A percentile compares a stretch with the other conserved stretches of the same genome.
Conservation (phyloP, 1,140 invertebrate genomes). For the Ectropis grisescens region DNA sequence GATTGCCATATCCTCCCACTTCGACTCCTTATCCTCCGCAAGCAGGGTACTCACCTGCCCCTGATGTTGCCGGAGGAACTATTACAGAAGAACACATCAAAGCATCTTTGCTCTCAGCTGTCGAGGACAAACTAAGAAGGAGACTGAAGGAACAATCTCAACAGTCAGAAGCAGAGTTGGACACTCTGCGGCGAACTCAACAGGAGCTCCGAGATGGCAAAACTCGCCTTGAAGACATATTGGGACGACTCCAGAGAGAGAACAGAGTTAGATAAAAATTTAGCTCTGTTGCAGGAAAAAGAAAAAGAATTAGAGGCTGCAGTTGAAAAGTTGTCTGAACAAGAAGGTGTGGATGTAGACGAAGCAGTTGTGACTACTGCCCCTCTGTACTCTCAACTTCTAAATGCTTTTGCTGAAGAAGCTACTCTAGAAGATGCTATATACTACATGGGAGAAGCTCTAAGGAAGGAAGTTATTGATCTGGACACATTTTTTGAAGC, state of each 20-base stretch:
- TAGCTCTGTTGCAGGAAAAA: constrained; percentile 86
- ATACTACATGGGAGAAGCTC: constrained; percentile 97
- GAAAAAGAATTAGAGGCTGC: constrained; percentile 88
- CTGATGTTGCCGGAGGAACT: constrained; percentile 76
- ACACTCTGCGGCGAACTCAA: constrained; percentile 90
- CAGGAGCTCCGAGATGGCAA: constrained; percentile 91
- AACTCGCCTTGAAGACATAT: constrained; percentile 84
- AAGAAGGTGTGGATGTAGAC: constrained; percentile 91
- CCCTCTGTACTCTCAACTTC: constrained; percentile 96
- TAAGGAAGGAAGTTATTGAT: constrained; percentile 93
- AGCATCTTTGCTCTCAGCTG: constrained; percentile 92
- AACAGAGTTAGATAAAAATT: constrained; percentile 87
- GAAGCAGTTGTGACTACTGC: constrained; percentile 97
- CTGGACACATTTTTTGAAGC: constrained; percentile 96
- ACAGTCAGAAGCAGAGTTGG: constrained; percentile 92
- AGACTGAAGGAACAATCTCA: constrained; percentile 90
- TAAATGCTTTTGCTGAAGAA: constrained; percentile 97
- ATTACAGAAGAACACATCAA: constrained; percentile 96
- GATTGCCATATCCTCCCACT: constrained; percentile 34
- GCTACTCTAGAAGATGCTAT: constrained; percentile 98
- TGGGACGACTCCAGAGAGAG: constrained; percentile 85
- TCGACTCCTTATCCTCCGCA: constrained; percentile 62
- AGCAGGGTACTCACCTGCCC: constrained; percentile 36
- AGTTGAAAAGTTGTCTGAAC: constrained; percentile 81
- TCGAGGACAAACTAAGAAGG: constrained; percentile 93